Evolutionary conservation across 2,888 invertebrate genomes (phyloP).

Genomic region (Thysanoteuthis rhombus): DNA sequence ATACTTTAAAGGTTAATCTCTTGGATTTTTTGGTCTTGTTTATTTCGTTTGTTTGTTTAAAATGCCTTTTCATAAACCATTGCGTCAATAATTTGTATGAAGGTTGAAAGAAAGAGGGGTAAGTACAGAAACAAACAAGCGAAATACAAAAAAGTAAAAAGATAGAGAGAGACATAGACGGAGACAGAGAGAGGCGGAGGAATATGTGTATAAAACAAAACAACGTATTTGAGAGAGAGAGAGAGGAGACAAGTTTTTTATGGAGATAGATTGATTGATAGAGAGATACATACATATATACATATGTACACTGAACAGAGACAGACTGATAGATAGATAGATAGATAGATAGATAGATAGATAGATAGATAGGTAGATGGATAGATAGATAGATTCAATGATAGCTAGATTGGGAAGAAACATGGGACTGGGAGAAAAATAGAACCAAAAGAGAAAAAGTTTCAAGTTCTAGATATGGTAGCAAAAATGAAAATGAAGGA

Average conservation of each 20-base stretch:
- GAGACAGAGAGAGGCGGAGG: background rate
- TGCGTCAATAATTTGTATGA: background rate
- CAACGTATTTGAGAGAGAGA: background rate
- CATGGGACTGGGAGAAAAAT: background rate
- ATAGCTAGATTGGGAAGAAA: background rate
- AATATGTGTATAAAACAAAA: background rate
- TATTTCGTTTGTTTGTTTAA: background rate
- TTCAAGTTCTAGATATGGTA: too few species aligned
- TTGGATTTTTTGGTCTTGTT: background rate
- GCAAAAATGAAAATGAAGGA: too few species aligned
- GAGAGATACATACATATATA: too few species aligned
- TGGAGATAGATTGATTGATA: background rate
- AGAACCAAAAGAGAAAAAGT: too few species aligned
- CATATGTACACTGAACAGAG: background rate
- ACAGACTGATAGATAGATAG: background rate
- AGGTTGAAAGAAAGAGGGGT: background rate
- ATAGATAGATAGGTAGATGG: background rate
- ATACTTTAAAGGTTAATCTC: constrained; percentile 12
- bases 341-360: background rate
- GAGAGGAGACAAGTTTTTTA: background rate
- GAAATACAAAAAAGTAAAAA: background rate
- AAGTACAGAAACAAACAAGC: background rate
- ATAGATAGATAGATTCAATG: background rate
- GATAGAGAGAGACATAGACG: background rate
- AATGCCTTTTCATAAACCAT: constrained; percentile 12